Evolutionary conservation across 1,140 invertebrate species (phyloP).

Genomic region (Drosophila busckii): DNA sequence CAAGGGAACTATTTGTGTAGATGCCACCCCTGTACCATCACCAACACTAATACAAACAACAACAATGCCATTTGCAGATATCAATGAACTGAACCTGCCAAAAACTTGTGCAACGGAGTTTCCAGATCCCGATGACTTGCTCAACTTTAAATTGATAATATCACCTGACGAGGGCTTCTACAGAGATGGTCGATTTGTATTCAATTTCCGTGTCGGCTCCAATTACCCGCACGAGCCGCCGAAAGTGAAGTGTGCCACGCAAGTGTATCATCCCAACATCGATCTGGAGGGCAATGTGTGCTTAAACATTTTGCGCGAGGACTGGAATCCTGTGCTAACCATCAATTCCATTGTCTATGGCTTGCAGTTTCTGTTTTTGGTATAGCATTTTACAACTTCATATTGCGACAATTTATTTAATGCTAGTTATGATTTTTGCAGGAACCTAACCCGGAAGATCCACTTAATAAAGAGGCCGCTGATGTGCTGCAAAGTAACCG

Average conservation of each 20-base stretch:
- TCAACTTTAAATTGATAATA: slow-evolving; percentile 97
- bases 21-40: too few species aligned
- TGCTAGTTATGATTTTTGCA: slow-evolving; percentile 65
- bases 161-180: slow-evolving; percentile 99
- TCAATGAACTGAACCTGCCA: slow-evolving; percentile 97
- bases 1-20: too few species aligned
- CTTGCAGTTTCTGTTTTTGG: slow-evolving; percentile 97
- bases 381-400: slow-evolving; percentile 72
- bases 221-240: slow-evolving; percentile 98
- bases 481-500: slow-evolving; percentile 97
- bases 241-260: slow-evolving; percentile 96
- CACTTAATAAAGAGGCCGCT: slow-evolving; percentile 99
- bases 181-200: slow-evolving; percentile 94
- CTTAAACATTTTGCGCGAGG: slow-evolving; percentile 96
- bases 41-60: too few species aligned
- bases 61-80: too few species aligned
- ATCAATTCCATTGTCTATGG: slow-evolving; percentile 99
- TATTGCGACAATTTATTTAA: not conserved
- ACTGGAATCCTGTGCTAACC: slow-evolving; percentile 99
- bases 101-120: slow-evolving; percentile 98
- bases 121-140: slow-evolving; percentile 96
- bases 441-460: slow-evolving; percentile 99
- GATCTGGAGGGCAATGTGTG: slow-evolving; percentile 97
- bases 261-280: slow-evolving; percentile 97
- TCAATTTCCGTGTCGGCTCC: slow-evolving; percentile 97